phyloP scores from a whole-genome alignment of 64 coral and sea anemone species.

The Actinia tenebrosa region DNA sequence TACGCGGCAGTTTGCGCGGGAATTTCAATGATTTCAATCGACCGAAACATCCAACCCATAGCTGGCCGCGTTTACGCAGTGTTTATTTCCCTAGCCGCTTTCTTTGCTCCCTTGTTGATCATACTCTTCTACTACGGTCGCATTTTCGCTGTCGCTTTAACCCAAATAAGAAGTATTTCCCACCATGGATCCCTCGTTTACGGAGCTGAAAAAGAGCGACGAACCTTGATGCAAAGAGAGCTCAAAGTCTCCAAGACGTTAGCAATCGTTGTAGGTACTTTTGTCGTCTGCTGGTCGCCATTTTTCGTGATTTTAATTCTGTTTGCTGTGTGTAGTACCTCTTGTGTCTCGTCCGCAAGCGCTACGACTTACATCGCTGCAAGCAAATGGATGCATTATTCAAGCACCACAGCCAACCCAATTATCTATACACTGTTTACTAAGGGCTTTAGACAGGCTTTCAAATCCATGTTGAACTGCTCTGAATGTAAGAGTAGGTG shows the following conservation, averaged over 20 bases:
- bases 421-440: slow-evolving; percentile 77
- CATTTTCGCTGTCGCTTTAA: slow-evolving; percentile 48
- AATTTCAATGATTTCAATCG: slow-evolving; percentile 56
- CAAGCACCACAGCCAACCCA: slow-evolving; percentile 68
- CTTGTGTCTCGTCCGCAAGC: slow-evolving; percentile 5
- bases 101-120: slow-evolving; percentile 54
- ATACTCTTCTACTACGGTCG: slow-evolving; percentile 53
- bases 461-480: slow-evolving; percentile 42
- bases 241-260: slow-evolving; percentile 82
- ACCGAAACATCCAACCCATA: slow-evolving; percentile 17
- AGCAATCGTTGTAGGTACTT: slow-evolving; percentile 65
- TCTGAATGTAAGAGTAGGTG: neutral
- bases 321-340: slow-evolving; percentile 43
- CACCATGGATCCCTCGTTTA: slow-evolving; percentile 19
- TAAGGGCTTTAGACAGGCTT: slow-evolving; percentile 53
- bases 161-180: slow-evolving; percentile 42
- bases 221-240: slow-evolving; percentile 44
- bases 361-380: neutral
- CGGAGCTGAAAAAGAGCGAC: slow-evolving; percentile 53
- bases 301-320: slow-evolving; percentile 64
- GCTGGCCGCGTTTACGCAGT: slow-evolving; percentile 52
- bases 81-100: slow-evolving; percentile 73
- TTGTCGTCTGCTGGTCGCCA: slow-evolving; percentile 77
- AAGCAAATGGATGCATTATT: slow-evolving; percentile 84
- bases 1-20: slow-evolving; percentile 58